Evolutionary conservation across 2,797 vertebrate genomes (phyloP).

Genomic region (Sebastes oblongus): DNA sequence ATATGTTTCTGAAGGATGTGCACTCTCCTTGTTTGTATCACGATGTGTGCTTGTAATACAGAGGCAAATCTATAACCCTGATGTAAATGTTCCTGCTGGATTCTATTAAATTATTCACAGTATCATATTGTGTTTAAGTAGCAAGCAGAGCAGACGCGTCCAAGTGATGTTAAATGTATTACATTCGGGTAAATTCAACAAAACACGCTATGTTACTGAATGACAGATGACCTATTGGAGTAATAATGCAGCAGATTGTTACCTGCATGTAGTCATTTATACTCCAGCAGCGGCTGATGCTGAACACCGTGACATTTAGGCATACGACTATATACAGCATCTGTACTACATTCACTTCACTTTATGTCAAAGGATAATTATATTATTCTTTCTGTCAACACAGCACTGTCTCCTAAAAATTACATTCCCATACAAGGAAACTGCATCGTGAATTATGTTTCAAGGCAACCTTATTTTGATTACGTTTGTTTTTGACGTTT

Average conservation of each 20-base stretch:
- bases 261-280: background rate
- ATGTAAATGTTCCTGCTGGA: background rate
- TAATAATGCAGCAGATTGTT: background rate
- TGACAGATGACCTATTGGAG: background rate
- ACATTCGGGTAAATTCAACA: background rate
- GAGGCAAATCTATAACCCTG: background rate
- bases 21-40: background rate
- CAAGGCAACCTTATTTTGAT: too few relatives aligned
- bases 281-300: background rate
- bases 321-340: background rate
- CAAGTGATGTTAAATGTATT: background rate
- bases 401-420: background rate
- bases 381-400: background rate
- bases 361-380: background rate
- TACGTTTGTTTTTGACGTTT: too few relatives aligned
- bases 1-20: background rate
- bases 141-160: background rate
- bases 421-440: background rate
- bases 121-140: background rate
- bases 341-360: background rate
- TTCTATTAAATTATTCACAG: background rate
- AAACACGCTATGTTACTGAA: background rate
- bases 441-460: background rate
- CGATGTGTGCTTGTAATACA: background rate
- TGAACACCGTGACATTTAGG: background rate